phyloP scores from a whole-genome alignment of 1,140 invertebrate species.

The Bombus pascuorum region DNA sequence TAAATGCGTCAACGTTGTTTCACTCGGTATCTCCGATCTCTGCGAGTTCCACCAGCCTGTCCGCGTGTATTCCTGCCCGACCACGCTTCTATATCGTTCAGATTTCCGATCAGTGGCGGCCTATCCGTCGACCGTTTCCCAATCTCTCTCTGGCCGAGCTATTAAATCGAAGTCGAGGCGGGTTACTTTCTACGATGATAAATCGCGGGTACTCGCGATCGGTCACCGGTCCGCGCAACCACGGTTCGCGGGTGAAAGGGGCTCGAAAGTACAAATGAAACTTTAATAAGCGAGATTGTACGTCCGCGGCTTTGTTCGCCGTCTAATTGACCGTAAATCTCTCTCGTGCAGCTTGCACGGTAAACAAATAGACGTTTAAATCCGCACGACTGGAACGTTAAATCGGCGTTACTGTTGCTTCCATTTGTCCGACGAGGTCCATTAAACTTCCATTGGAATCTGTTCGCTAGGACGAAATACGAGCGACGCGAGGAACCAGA shows the following conservation, averaged over 20 bases:
- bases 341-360: neutral
- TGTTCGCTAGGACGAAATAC: neutral
- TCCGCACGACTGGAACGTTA: constrained; percentile 2
- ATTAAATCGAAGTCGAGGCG: constrained; percentile 31
- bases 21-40: constrained; percentile 54
- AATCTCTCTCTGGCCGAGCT: constrained; percentile 12
- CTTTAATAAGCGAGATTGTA: constrained; percentile 23
- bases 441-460: constrained; percentile 19
- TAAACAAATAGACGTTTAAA: constrained; percentile 34
- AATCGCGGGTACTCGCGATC: constrained; percentile 15
- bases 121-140: constrained; percentile 32
- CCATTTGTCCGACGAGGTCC: constrained; percentile 28
- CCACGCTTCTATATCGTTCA: constrained; percentile 15
- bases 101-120: constrained; percentile 49
- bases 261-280: constrained; percentile 41
- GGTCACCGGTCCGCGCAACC: neutral
- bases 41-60: constrained; percentile 26
- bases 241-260: neutral
- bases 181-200: constrained; percentile 39
- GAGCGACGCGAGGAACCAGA: neutral
- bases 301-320: constrained; percentile 23
- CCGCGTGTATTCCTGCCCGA: neutral
- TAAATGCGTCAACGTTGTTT: constrained; percentile 67
- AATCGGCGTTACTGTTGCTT: neutral
- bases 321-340: constrained; percentile 47